Evolutionary conservation across 1,140 invertebrate species (phyloP), one percentile per base, ranked within the genome.

Genomic region (Micrasema longulum): DNA sequence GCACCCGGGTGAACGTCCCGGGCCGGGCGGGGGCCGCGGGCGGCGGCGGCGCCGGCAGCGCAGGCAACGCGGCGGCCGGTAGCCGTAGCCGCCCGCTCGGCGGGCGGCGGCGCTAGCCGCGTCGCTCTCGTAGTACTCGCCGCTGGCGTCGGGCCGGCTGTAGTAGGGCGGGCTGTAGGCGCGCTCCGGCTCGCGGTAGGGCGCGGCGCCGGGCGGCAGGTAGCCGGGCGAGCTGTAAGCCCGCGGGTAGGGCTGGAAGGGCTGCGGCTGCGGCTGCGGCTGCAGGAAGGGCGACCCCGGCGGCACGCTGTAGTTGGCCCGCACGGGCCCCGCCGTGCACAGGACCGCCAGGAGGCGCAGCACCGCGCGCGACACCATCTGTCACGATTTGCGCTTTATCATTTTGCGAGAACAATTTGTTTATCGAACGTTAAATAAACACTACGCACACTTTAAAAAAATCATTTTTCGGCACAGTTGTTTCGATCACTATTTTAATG

Each of bases 1-100:
- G 79, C 12, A 80, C 77, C 14, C 79, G 78, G 12, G 84, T 84
- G 76, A 87, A 87, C 10, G 87, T 86, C 75, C 85, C 86, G 14
- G 86, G 88, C 72, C 87, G 88, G 5, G 87, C 83, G 41, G 83
- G 79, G 9, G 22, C 18, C 66, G 43, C 11, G 7, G 31, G 52
- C 31, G 14, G 10, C 87, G 23, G 48, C 36, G 43, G 20, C 36
- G 41, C 18, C 16, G 18, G 66, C 9, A 9, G 10, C 87, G 85
- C 74, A 84, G 85, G 16, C 85, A 88, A 70, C 86, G 23, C 20
- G 26, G 26, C 26, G 26, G 26, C 26, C 7, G 26, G 2, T 31
- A 7, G 26, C 26, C 26, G n/a, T n/a, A n/a, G n/a, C n/a, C n/a
- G n/a, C n/a, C n/a, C n/a, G n/a, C n/a, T n/a, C n/a, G n/a, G n/a